These are phyloP conservation scores for Sphaeridia pumilis DNA, from an alignment of 2,888 invertebrate species.

Conservation along the genomic window DNA sequence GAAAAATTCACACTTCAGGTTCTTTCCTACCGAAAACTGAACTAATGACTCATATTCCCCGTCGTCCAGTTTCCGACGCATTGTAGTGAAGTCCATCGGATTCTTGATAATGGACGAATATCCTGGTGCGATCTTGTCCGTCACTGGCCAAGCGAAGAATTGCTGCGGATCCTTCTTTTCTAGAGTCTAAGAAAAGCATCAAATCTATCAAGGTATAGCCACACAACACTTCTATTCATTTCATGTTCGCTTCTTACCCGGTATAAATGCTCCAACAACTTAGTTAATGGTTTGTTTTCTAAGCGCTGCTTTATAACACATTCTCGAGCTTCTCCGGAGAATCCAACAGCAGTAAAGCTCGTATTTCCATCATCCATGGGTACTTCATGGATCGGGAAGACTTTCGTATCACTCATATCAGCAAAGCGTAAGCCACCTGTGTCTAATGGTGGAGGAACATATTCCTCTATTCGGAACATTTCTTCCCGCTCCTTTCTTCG, in stretches of 20 bases:
- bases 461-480: background rate
- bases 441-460: constrained; percentile 2
- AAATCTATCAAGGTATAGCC: too few species aligned
- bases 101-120: constrained; percentile 79
- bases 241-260: constrained; percentile 22
- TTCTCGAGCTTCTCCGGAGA: constrained; percentile 7
- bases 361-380: constrained; percentile 18
- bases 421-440: constrained; percentile 9
- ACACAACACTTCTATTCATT: background rate
- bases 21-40: constrained; percentile 59
- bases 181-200: constrained; percentile 56
- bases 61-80: constrained; percentile 84
- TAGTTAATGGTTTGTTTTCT: constrained; percentile 51
- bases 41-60: constrained; percentile 65
- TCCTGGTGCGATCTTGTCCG: constrained; percentile 71
- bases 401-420: constrained; percentile 15
- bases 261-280: constrained; percentile 66
- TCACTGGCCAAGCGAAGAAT: constrained; percentile 96
- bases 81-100: constrained; percentile 96
- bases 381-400: constrained; percentile 3
- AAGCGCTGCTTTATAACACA: constrained; percentile 17
- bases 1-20: too few species aligned
- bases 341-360: constrained; percentile 10
- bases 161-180: constrained; percentile 91
- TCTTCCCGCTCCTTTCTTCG: constrained; percentile 29